phyloP scores from a whole-genome alignment of 2,797 vertebrate genomes.

The Ispidina lecontei region DNA sequence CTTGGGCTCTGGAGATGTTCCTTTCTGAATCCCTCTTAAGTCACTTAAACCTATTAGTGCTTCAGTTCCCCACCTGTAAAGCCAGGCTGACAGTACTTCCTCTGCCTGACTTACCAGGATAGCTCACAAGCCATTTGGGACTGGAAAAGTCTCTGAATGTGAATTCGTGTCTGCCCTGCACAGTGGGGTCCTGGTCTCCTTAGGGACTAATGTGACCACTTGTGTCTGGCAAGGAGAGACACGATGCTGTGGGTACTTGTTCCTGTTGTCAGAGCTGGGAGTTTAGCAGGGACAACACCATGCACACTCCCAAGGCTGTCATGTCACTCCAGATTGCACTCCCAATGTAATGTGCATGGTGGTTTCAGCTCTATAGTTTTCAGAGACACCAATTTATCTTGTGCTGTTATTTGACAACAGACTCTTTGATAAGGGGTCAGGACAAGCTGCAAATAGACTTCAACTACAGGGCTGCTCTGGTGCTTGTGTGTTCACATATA shows the following conservation, averaged over 20 bases:
- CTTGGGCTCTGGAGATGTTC: not conserved
- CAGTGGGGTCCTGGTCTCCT: not conserved
- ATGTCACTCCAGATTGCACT: not conserved
- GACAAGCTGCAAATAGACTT: not conserved
- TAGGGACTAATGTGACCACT: not conserved
- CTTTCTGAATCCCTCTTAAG: not conserved
- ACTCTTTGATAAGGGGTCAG: not conserved
- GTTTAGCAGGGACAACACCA: not conserved
- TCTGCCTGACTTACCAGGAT: not conserved
- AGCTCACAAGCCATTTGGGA: not conserved
- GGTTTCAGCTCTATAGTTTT: not conserved
- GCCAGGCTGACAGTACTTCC: not conserved
- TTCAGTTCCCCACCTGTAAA: not conserved
- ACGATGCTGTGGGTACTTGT: not conserved
- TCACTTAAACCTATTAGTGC: not conserved
- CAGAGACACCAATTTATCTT: not conserved
- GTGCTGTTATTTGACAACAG: not conserved
- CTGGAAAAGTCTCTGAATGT: not conserved
- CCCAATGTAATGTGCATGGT: accelerated
- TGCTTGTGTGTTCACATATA: not conserved
- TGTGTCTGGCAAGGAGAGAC: not conserved
- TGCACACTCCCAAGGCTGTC: not conserved
- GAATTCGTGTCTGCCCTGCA: not conserved
- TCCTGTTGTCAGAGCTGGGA: not conserved
- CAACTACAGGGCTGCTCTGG: not conserved